Evolutionary conservation across 2,797 vertebrate species (phyloP).

Genomic region (Eulemur coronatus): DNA sequence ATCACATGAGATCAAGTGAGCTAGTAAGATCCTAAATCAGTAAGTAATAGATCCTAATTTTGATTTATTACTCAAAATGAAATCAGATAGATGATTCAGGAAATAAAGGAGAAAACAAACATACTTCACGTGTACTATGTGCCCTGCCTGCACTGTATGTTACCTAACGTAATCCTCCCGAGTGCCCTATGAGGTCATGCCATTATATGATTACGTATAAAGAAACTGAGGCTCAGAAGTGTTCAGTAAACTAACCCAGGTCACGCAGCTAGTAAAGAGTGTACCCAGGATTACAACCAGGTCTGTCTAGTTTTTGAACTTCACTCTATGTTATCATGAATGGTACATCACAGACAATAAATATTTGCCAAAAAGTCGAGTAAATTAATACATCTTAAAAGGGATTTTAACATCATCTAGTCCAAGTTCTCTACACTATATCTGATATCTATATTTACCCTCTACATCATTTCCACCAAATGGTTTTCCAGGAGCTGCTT

Average conservation of each 20-base stretch:
- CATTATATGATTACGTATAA: not conserved
- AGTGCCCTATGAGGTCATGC: not conserved
- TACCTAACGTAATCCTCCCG: not conserved
- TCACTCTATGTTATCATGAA: not conserved
- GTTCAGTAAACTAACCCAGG: not conserved
- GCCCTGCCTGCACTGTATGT: not conserved
- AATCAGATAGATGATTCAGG: conserved; percentile 38
- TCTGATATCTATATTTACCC: not conserved
- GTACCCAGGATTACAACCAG: not conserved
- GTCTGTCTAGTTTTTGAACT: not conserved
- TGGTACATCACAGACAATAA: not conserved
- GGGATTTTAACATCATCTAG: not conserved
- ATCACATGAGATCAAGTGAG: not conserved
- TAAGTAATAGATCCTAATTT: not conserved
- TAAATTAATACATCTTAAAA: conserved; percentile 22
- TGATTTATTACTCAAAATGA: not conserved
- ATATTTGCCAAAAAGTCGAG: not conserved
- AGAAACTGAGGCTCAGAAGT: not conserved
- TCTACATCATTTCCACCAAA: not conserved
- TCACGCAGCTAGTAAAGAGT: not conserved
- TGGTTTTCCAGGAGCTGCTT: not conserved
- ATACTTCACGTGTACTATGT: not conserved
- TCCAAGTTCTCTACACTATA: not conserved
- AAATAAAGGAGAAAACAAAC: conserved; percentile 11
- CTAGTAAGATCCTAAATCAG: not conserved